Percentiles rank a stretch among this genome's conserved stretches.
phyloP scores from a whole-genome alignment of 2,888 invertebrate species.

The Drosophila nr. perissopoda region DNA sequence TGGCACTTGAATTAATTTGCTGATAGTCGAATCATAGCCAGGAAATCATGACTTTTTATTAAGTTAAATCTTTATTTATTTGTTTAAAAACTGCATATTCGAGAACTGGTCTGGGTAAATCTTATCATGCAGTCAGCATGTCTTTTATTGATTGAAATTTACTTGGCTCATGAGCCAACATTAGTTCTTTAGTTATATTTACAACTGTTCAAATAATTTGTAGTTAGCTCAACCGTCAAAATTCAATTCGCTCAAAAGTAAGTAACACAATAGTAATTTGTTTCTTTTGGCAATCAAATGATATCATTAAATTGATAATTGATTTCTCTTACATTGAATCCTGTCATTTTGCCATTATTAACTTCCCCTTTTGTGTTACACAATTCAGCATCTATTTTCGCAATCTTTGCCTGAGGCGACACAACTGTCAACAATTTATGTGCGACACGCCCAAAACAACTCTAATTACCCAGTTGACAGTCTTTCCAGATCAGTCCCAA shows the following conservation, averaged over 20 bases:
- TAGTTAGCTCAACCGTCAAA: background rate
- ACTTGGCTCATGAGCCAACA: background rate
- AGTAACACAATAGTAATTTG: background rate
- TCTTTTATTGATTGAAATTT: background rate
- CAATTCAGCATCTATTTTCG: slow-evolving; percentile 12
- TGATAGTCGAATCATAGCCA: slow-evolving; percentile 14
- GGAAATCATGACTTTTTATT: slow-evolving; percentile 20
- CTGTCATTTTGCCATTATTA: slow-evolving; percentile 8
- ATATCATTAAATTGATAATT: background rate
- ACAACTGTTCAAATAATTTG: background rate
- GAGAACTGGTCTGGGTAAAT: background rate
- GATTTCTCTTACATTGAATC: background rate
- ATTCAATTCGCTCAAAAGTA: background rate
- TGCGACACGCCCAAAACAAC: slow-evolving; percentile 50
- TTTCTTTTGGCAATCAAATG: background rate
- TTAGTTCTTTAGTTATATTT: background rate
- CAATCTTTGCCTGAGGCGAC: slow-evolving; percentile 44
- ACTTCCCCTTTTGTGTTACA: slow-evolving; percentile 2
- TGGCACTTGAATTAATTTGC: slow-evolving; percentile 27
- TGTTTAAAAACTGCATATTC: background rate
- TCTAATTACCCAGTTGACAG: slow-evolving; percentile 59
- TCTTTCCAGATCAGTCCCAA: background rate
- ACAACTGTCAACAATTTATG: slow-evolving; percentile 67
- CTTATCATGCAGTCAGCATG: background rate
- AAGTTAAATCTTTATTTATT: background rate